Percentiles rank a stretch among this genome's conserved stretches.
Evolutionary conservation across 2,797 vertebrate genomes (phyloP).

Genomic region (Eulemur mongoz): DNA sequence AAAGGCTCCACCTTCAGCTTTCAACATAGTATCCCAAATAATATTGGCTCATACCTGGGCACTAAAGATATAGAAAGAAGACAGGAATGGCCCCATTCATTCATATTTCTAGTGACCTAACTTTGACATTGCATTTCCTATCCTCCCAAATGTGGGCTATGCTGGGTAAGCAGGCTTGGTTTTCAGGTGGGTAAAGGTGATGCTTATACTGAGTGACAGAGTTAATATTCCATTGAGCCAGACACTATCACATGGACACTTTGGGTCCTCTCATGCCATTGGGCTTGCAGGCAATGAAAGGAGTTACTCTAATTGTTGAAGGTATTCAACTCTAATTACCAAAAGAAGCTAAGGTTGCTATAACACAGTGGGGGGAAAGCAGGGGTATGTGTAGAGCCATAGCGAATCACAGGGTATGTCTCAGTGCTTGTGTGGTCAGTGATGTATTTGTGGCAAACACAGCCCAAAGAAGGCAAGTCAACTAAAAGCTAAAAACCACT

Average conservation of each 20-base stretch:
- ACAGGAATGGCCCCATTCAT: not conserved
- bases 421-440: not conserved
- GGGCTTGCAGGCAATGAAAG: not conserved
- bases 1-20: not conserved
- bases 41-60: not conserved
- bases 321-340: not conserved
- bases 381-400: rapidly evolving
- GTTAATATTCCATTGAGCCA: not conserved
- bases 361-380: not conserved
- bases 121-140: not conserved
- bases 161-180: not conserved
- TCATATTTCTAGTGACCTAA: not conserved
- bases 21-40: not conserved
- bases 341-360: not conserved
- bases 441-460: not conserved
- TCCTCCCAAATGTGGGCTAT: not conserved
- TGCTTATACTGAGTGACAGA: not conserved
- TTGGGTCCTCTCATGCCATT: not conserved
- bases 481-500: not conserved
- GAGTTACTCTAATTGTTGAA: not conserved
- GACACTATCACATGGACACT: not conserved
- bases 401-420: not conserved
- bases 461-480: not conserved
- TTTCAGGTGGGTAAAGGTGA: not conserved
- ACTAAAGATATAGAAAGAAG: not conserved